A percentile compares a stretch with the other conserved stretches of the same genome.
Conservation (phyloP, 2,797 vertebrate species). For the Heteromormyrus szaboi region DNA sequence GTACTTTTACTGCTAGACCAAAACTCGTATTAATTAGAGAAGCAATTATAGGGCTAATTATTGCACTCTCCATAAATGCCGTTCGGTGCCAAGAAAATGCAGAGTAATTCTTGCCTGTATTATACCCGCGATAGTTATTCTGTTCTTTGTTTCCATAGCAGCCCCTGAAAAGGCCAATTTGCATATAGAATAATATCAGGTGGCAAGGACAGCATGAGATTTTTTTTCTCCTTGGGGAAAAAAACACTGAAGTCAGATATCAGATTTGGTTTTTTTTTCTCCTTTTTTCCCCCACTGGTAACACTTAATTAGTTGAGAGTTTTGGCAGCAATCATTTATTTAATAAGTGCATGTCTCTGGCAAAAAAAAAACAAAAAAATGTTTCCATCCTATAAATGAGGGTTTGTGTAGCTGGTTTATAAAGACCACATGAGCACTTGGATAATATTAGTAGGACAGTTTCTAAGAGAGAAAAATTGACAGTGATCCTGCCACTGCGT, state of each 20-base stretch:
- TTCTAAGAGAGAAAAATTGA: neutral
- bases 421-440: neutral
- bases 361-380: neutral
- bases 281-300: neutral
- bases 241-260: neutral
- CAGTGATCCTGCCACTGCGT: neutral
- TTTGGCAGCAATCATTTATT: constrained; percentile 4
- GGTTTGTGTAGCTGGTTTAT: neutral
- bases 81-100: neutral
- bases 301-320: constrained; percentile 4
- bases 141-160: neutral
- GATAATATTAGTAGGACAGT: neutral
- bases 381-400: neutral
- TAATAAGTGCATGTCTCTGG: neutral
- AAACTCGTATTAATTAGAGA: constrained; percentile 13
- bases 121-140: neutral
- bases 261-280: neutral
- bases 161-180: constrained; percentile 3
- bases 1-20: neutral
- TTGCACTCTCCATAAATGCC: neutral
- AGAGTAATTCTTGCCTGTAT: constrained; percentile 12
- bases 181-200: constrained; percentile 12
- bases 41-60: constrained; percentile 16
- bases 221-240: neutral
- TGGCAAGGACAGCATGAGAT: neutral